phyloP scores from a whole-genome alignment of 2,888 invertebrate species.

The Epinotia nisella region DNA sequence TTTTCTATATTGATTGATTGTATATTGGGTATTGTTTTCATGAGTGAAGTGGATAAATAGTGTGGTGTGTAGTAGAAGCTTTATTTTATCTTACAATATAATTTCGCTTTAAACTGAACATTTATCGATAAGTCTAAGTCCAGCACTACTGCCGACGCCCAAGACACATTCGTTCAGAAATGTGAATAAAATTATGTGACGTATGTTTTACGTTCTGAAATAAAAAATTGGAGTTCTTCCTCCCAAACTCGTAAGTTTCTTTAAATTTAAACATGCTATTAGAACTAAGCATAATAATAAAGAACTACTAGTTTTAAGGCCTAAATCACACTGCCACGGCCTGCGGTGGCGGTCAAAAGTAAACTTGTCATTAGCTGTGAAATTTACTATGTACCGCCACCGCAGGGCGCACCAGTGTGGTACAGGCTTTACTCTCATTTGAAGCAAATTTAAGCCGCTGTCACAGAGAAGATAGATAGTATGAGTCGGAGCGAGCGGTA shows the following conservation, averaged over 20 bases:
- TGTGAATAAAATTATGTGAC: background rate
- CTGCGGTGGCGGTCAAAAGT: too few relatives aligned
- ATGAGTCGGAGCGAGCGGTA: background rate
- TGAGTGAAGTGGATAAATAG: background rate
- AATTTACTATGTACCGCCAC: too few relatives aligned
- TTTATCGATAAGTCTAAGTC: conserved; percentile 16
- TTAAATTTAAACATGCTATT: too few relatives aligned
- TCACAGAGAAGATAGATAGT: too few relatives aligned
- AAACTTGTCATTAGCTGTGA: too few relatives aligned
- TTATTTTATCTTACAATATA: background rate
- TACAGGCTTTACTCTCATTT: too few relatives aligned
- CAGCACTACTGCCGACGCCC: conserved; percentile 40
- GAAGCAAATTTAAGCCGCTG: background rate
- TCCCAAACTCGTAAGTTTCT: too few relatives aligned
- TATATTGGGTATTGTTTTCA: too few relatives aligned
- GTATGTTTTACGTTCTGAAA: background rate
- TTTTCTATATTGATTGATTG: too few relatives aligned
- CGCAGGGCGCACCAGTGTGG: too few relatives aligned
- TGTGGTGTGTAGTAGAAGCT: background rate
- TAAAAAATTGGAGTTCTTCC: background rate
- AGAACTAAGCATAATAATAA: background rate
- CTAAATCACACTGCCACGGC: too few relatives aligned
- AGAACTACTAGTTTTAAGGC: background rate
- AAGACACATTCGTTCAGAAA: conserved; percentile 35
- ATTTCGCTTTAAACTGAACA: background rate